Base-by-base conservation (phyloP, 2,888 invertebrate species). In the Pasiphila rectangulata region DNA sequence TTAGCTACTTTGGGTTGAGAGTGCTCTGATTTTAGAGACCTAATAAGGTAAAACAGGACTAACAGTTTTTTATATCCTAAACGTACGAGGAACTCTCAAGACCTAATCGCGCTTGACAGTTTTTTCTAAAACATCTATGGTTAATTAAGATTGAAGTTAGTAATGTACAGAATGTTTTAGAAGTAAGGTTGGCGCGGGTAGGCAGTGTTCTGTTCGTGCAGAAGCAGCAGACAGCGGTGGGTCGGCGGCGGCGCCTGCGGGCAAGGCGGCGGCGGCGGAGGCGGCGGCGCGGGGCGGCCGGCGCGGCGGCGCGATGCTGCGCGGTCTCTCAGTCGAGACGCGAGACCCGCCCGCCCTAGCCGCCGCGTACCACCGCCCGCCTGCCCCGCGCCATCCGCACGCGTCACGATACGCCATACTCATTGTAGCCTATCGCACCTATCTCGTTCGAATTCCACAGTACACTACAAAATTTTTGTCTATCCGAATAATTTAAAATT, bases 241-340 rank as follows among this genome's bases (percentile, higher is more conserved):
- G 38, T 21, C 38, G 45, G 51, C 37, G 44, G 54, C 40, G 47
- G 67, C 76, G 75, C 64, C 61, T 66, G 72, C 71, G 66, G 63
- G 77, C 32, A 40, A 36, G 50, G 50, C 41, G 46, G 41, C 41
- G 55, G 53, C 51, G 48, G 78, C 47, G 52, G 80, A 55, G 59
- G 59, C 47, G 51, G 54, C 40, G 47, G 51, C 53, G 54, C 77
- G 80, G 58, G 59, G 60, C 51, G 51, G 51, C 57, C 82, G 88
- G 85, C 87, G 87, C 89, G 89, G 86, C 90, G 90, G 84, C 83
- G 87, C 90, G 91, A 90, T 91, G 90, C 90, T 88, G 89, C 83
- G 88, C 87, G 90, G n/a, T 88, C 88, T 90, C 90, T 91, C 91
- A 91, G 92, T 92, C 90, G 91, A 91, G 91, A 84, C 86, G 87